Evolutionary conservation across 1,140 invertebrate species (phyloP).

Genomic region (Solenopsis fugax): DNA sequence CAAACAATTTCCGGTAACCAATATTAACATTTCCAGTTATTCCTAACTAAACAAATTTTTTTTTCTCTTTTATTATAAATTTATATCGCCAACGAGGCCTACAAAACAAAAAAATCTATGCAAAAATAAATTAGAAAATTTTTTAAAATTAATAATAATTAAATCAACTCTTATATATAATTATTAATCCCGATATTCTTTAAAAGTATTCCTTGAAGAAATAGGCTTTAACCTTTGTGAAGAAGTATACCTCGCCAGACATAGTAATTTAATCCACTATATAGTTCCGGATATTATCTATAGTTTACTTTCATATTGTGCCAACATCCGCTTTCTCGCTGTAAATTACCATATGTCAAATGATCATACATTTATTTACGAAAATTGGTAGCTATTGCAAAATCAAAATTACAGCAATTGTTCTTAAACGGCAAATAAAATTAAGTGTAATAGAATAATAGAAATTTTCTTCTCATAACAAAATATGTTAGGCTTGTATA

Average conservation of each 20-base stretch:
- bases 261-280: slow-evolving; percentile 26
- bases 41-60: no score
- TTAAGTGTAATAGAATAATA: neutral
- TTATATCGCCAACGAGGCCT: neutral
- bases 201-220: neutral
- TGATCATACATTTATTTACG: neutral
- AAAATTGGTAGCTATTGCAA: neutral
- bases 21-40: neutral
- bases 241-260: slow-evolving; percentile 3
- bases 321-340: slow-evolving; percentile 32
- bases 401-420: neutral
- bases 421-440: neutral
- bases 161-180: neutral
- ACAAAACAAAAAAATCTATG: neutral
- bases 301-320: slow-evolving; percentile 35
- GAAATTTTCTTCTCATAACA: neutral
- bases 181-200: neutral
- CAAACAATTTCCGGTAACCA: neutral
- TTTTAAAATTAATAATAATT: neutral
- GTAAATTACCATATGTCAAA: slow-evolving; percentile 22
- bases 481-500: no score
- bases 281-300: slow-evolving; percentile 29
- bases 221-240: slow-evolving; percentile 10
- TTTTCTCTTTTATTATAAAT: neutral
- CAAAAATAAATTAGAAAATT: neutral